These are phyloP conservation scores for Eilema griseolum DNA, from an alignment of 2,888 invertebrate species.

Conservation along the genomic window DNA sequence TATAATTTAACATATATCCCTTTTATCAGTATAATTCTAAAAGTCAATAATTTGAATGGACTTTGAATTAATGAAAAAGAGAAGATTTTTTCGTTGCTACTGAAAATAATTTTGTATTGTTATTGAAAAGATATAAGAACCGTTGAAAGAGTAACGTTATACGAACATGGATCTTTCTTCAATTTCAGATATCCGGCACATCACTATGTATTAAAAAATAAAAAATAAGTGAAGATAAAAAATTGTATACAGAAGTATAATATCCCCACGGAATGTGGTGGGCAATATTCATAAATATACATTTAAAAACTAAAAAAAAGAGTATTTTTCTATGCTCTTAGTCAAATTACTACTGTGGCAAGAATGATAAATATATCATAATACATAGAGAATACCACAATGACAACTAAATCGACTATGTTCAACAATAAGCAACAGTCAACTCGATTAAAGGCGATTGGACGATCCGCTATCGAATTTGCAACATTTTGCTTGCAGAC, in stretches of 20 bases:
- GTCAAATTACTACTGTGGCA: constrained; percentile 8
- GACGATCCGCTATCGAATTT: background rate
- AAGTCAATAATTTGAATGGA: too few species aligned
- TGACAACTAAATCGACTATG: background rate
- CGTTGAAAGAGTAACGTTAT: background rate
- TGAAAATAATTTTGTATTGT: too few species aligned
- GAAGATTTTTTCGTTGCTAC: too few species aligned
- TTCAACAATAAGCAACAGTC: background rate
- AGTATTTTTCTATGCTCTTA: constrained; percentile 14
- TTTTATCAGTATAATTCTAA: too few species aligned
- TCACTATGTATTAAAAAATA: constrained; percentile 14
- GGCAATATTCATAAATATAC: constrained; percentile 30
- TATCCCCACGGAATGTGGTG: constrained; percentile 33
- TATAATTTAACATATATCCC: too few species aligned
- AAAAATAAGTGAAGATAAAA: constrained; percentile 16
- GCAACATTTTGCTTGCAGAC: background rate
- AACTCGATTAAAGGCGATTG: background rate
- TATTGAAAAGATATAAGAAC: too few species aligned
- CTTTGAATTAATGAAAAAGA: too few species aligned
- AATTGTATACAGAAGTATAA: constrained; percentile 15
- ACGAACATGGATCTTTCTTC: too few species aligned
- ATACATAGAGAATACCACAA: background rate
- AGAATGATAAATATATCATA: constrained; percentile 1
- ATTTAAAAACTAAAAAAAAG: constrained; percentile 21
- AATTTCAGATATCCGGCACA: background rate